Evolutionary conservation across 1,140 invertebrate species (phyloP), one percentile per base, ranked within the genome.

Genomic region (Riptortus pedestris): DNA sequence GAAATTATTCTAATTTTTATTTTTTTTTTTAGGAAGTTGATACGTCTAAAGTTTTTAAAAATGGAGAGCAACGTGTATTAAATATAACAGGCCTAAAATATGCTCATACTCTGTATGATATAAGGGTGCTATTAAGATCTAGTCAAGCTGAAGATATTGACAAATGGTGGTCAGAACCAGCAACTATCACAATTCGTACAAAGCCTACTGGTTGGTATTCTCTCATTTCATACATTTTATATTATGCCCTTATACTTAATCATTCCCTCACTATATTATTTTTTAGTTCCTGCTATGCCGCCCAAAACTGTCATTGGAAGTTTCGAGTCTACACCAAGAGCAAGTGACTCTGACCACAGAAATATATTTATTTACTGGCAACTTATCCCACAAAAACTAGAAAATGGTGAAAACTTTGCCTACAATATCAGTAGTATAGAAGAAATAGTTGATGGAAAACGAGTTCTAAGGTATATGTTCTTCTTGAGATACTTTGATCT

Each of bases 301-400:
- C 85, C 85, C 14, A 77, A 77, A 67, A 82, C 79, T 26, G 80
- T 80, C 66, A 73, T 80, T 20, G 85, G 85, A 29, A 81, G 81
- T 66, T 88, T 87, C 72, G 80, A 85, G 72, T 73, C 78, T 62
- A 73, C 73, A n/a, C 79, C 76, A 65, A 20, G 51, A 20, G 59
- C 55, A n/a, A 73, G 77, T 43, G 31, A 38, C 14, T 14, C 31
- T 7, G 31, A 38, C 31, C 76, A 70, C 59, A 75, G 74, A 62
- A 78, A 82, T 55, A 74, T 85, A 26, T 82, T 80, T 72, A 73
- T 87, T 20, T 87, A 86, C 71, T 88, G 86, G 85, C 81, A 84
- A 71, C 76, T 81, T 61, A 79, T 88, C 57, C 78, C 80, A 24
- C 73, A 75, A 9, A 79, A 79, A 69, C 75, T 83, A 64, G 77